phyloP scores from a whole-genome alignment of 1,140 invertebrate species.

The Orchestia grillus region DNA sequence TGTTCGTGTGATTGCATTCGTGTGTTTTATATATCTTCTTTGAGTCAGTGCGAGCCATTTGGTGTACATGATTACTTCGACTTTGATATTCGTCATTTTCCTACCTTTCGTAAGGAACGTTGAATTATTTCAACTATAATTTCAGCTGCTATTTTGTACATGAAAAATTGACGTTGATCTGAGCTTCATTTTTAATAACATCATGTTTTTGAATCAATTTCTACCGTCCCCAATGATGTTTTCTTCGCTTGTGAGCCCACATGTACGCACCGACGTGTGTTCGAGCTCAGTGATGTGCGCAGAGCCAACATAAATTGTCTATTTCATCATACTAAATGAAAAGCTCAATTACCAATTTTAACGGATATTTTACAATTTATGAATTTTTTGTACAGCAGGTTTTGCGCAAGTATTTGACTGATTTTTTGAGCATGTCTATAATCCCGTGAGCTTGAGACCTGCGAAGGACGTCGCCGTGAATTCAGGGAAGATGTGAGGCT shows the following conservation, averaged over 20 bases:
- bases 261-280: not conserved
- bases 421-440: not conserved
- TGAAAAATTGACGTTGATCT: not conserved
- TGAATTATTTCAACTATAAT: too few species aligned
- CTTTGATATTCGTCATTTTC: too few species aligned
- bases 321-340: not conserved
- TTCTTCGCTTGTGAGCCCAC: not conserved
- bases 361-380: not conserved
- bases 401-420: not conserved
- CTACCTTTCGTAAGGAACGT: too few species aligned
- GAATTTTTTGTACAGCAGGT: not conserved
- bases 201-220: not conserved
- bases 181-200: not conserved
- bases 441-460: too few species aligned
- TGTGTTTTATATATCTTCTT: too few species aligned
- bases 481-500: not conserved
- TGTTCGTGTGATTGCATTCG: too few species aligned
- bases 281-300: not conserved
- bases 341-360: not conserved
- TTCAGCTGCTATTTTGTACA: not conserved
- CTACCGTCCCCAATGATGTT: not conserved
- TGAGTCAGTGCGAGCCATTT: too few species aligned
- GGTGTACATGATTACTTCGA: too few species aligned
- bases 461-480: not conserved
- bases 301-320: too few species aligned